These are phyloP conservation scores for Ditula angustiorana DNA, from an alignment of 2,888 invertebrate genomes.

Conservation along the genomic window DNA sequence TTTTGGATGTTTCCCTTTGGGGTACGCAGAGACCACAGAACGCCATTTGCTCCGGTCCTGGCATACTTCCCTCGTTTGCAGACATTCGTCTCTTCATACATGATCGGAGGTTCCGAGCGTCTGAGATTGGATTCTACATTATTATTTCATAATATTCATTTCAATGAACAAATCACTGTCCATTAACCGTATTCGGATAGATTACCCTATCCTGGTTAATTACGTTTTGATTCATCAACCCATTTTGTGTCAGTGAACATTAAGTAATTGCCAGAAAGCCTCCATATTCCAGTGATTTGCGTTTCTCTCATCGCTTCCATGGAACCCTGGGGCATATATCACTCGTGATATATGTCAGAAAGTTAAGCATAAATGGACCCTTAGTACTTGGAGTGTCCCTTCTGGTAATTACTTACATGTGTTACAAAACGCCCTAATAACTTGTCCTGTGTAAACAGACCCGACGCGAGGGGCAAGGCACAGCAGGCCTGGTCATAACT, in stretches of 20 bases:
- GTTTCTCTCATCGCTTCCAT: not conserved
- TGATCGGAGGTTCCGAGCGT: too few relatives aligned
- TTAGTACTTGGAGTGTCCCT: slow-evolving; percentile 30
- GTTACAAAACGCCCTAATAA: slow-evolving; percentile 37
- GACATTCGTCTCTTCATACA: too few relatives aligned
- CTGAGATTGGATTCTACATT: too few relatives aligned
- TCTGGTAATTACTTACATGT: slow-evolving; percentile 39
- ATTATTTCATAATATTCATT: too few relatives aligned
- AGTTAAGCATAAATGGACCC: slow-evolving; percentile 30
- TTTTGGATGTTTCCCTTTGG: too few relatives aligned
- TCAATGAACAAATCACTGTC: too few relatives aligned
- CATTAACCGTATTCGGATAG: too few relatives aligned
- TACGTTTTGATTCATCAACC: too few relatives aligned
- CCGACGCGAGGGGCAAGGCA: not conserved
- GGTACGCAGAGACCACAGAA: too few relatives aligned
- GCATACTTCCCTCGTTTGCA: too few relatives aligned
- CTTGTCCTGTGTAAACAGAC: slow-evolving; percentile 34
- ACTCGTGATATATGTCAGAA: slow-evolving; percentile 29
- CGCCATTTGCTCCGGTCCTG: too few relatives aligned
- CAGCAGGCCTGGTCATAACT: slow-evolving; percentile 6
- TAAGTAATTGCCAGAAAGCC: not conserved
- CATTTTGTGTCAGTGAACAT: not conserved
- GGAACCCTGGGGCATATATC: slow-evolving; percentile 14
- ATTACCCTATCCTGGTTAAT: too few relatives aligned
- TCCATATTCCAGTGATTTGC: not conserved